A percentile compares a stretch with the other conserved stretches of the same genome.
Evolutionary conservation across 2,797 vertebrate species (phyloP).

Genomic region (Eleutherodactylus coqui): DNA sequence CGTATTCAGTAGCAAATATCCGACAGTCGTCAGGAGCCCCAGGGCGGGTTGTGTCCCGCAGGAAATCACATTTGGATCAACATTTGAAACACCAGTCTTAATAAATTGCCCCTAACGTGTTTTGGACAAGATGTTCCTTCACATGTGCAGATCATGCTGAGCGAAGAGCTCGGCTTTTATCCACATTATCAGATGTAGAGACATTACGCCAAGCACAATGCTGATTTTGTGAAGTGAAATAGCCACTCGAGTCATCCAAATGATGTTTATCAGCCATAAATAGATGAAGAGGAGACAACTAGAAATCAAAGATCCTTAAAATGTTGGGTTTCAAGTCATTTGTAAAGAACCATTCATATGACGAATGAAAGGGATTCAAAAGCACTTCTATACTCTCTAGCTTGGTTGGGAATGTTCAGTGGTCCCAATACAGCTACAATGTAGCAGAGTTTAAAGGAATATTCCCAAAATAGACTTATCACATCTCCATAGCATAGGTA

Average conservation of each 20-base stretch:
- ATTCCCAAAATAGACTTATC: too few relatives aligned
- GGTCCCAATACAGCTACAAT: too few relatives aligned
- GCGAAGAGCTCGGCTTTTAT: neutral
- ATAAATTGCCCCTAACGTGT: too few relatives aligned
- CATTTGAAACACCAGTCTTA: too few relatives aligned
- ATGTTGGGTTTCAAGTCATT: neutral
- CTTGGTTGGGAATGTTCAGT: neutral
- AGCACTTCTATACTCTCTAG: neutral
- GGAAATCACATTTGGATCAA: too few relatives aligned
- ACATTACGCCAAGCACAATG: neutral
- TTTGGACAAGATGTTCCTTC: neutral
- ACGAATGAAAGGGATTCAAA: neutral
- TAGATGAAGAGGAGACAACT: neutral
- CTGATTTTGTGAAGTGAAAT: neutral
- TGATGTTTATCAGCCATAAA: constrained; percentile 6
- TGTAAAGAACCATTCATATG: neutral
- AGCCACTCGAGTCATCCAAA: neutral
- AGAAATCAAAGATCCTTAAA: constrained; percentile 9
- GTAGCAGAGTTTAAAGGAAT: too few relatives aligned
- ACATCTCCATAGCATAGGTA: too few relatives aligned
- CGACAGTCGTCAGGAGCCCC: too few relatives aligned
- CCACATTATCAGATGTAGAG: neutral
- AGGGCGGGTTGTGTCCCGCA: too few relatives aligned
- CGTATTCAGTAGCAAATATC: too few relatives aligned
- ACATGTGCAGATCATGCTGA: neutral